Evolutionary conservation across 2,113 vertebrate genomes (phyloP), one percentile per base, ranked within the genome.

Genomic region (Thalassoma bifasciatum): DNA sequence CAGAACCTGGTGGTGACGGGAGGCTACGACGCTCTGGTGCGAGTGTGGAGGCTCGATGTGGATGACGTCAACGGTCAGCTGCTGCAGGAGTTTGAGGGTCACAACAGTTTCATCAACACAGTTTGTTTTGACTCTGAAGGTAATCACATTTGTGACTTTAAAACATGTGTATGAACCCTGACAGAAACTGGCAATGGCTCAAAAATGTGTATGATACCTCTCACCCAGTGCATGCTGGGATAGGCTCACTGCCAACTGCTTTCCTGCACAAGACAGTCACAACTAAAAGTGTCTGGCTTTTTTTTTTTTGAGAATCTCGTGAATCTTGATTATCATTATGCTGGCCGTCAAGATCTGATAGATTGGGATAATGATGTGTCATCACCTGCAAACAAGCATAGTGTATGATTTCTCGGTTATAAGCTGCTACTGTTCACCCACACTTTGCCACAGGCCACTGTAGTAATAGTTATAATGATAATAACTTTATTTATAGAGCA

Each of bases 81-180:
- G 61, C 86, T 99, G n/a, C 96, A 94, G 84, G 97, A 99, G 86
- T 94, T 98, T 71, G 95, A 98, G 54, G 94, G 94, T 38, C 98
- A 99, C 90, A 92, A 75, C 88, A 92, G 94, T 83, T 99, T 98
- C 77, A 93, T 99, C 91, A 99, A 99, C 84, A 93, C 95, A 0
- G 70, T 97, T 75, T 99, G 97, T 83, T 99, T 99, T 88, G 96
- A 98, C 92, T 73, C 83, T 30, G 96, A 98, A 95, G 98, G 98
- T 98, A 93, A 10, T 72, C 6, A 30, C n/a, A n/a, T n/a, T 1
- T 57, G 10, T 30, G 9, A 38, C 8, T 47, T n/a, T 52, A 30
- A 10, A 2, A n/a, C 12, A 23, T 13, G 42, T 40, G 38, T 12
- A 12, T 12, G 3, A 40, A 40, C 38, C 38, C 10, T 40, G 8